These are phyloP conservation scores for Drosophila stalkeri DNA, from an alignment of 2,888 invertebrate genomes.

Conservation along the genomic window DNA sequence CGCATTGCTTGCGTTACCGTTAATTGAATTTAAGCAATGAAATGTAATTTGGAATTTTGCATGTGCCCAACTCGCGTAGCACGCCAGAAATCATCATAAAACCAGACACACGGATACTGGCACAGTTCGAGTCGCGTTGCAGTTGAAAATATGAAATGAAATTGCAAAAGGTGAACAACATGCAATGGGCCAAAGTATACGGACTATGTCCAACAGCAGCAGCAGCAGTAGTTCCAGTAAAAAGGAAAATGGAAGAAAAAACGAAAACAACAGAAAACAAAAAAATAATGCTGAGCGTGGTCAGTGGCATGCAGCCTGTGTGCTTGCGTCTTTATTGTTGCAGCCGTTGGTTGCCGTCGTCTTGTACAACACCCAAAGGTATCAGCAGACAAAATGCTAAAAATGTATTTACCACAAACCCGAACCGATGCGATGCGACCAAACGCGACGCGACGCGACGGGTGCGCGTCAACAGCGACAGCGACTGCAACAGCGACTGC, in stretches of 20 bases:
- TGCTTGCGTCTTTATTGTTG: constrained; percentile 76
- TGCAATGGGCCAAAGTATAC: constrained; percentile 57
- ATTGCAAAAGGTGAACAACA: constrained; percentile 72
- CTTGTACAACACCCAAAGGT: constrained; percentile 81
- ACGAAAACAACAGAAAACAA: constrained; percentile 26
- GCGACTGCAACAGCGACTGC: constrained; percentile 27
- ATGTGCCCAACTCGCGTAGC: constrained; percentile 66
- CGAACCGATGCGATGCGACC: constrained; percentile 43
- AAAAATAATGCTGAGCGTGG: constrained; percentile 50
- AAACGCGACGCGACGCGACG: constrained; percentile 32
- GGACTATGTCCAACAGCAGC: constrained; percentile 38
- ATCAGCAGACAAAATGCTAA: constrained; percentile 82
- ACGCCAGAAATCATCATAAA: constrained; percentile 63
- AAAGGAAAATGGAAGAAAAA: constrained; percentile 25
- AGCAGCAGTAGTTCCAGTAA: constrained; percentile 17
- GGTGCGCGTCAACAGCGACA: constrained; percentile 37
- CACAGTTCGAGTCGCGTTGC: constrained; percentile 5
- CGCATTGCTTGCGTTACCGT: constrained; percentile 47
- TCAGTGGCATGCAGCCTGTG: constrained; percentile 72
- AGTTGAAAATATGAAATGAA: constrained; percentile 54
- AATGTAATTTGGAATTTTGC: constrained; percentile 78
- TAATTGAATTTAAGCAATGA: constrained; percentile 77
- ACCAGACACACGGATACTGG: constrained; percentile 18
- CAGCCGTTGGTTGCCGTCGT: constrained; percentile 62
- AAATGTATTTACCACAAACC: constrained; percentile 80